Percentiles rank a stretch among this genome's conserved stretches.
These are phyloP conservation scores for Diplazon laetatorius DNA, from an alignment of 2,888 invertebrate species.

Conservation along the genomic window DNA sequence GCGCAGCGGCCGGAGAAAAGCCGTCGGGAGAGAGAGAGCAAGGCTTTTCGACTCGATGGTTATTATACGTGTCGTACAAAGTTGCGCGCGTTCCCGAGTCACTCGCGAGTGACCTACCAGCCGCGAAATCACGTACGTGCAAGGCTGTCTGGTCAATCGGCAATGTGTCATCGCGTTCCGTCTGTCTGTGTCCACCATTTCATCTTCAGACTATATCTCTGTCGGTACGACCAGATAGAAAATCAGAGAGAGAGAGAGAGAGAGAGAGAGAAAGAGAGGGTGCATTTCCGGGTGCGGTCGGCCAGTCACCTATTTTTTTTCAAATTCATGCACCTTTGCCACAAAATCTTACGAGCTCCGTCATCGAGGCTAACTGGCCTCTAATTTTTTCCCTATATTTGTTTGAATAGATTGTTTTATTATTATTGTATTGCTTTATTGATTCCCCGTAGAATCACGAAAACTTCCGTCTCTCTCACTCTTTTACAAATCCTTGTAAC, in stretches of 20 bases:
- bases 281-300: neutral
- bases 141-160: neutral
- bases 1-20: slow-evolving; percentile 33
- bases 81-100: slow-evolving; percentile 15
- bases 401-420: no score
- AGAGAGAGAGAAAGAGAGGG: neutral
- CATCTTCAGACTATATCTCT: slow-evolving; percentile 33
- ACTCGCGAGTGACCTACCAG: slow-evolving; percentile 1
- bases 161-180: neutral
- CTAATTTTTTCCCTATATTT: no score
- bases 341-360: slow-evolving; percentile 15
- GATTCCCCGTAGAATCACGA: no score
- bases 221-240: slow-evolving; percentile 17
- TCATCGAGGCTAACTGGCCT: no score
- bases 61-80: slow-evolving; percentile 41
- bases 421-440: no score
- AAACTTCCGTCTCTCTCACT: slow-evolving; percentile 19
- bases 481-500: neutral
- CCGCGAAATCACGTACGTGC: neutral
- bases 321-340: slow-evolving; percentile 30
- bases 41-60: slow-evolving; percentile 53
- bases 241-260: neutral
- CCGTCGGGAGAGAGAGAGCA: slow-evolving; percentile 49
- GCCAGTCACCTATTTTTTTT: slow-evolving; percentile 3
- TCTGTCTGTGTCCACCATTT: slow-evolving; percentile 5